These are phyloP conservation scores for Odocoileus hemionus DNA, from an alignment of 2,113 vertebrate genomes.

Conservation along the genomic window DNA sequence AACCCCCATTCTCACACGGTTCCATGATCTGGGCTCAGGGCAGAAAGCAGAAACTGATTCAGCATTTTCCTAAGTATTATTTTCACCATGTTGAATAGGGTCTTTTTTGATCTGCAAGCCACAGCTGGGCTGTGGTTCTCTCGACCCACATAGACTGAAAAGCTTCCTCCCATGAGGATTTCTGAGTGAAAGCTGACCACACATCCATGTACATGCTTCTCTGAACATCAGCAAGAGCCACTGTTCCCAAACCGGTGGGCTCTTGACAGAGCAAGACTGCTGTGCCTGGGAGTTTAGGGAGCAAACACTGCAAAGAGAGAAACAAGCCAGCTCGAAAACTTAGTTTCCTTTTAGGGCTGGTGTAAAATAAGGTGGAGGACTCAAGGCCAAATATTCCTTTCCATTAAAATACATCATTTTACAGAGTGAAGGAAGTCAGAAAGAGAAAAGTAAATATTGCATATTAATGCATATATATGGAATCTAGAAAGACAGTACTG, in stretches of 20 bases:
- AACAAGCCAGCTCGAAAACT: neutral
- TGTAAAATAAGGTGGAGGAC: neutral
- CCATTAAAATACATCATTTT: neutral
- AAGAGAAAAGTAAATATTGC: neutral
- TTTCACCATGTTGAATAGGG: conserved; percentile 33
- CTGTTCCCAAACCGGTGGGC: neutral
- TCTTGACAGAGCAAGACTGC: neutral
- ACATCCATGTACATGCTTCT: neutral
- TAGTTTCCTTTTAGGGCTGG: neutral
- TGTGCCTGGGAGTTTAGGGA: neutral
- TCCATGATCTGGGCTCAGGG: neutral
- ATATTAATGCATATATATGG: neutral
- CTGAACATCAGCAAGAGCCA: neutral
- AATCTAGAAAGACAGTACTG: neutral
- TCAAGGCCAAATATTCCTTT: neutral
- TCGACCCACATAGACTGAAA: neutral
- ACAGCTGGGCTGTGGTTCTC: conserved; percentile 40
- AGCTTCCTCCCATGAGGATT: neutral
- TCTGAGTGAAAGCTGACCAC: conserved; percentile 26
- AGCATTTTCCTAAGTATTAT: conserved; percentile 21
- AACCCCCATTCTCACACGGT: neutral
- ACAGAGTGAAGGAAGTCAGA: neutral
- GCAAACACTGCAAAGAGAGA: neutral
- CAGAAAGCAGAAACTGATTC: conserved; percentile 52
- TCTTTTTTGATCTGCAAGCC: conserved; percentile 43